Percentiles rank a stretch among this genome's conserved stretches.
These are phyloP conservation scores for Accipiter virgatus DNA, from an alignment of 2,113 vertebrate species.

Conservation along the genomic window DNA sequence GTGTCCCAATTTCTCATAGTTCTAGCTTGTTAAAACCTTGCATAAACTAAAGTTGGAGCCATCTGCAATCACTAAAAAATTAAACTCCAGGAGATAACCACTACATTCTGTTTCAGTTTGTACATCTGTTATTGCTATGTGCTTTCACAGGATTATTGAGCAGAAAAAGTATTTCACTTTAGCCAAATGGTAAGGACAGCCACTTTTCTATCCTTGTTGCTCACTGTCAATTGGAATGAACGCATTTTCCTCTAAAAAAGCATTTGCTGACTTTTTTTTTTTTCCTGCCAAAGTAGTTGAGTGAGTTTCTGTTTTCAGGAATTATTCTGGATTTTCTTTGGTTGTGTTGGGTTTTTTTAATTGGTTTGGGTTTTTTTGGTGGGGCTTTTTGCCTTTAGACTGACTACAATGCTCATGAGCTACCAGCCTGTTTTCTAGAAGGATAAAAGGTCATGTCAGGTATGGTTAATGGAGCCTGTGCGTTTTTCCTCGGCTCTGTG, in stretches of 20 bases:
- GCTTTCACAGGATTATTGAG: neutral
- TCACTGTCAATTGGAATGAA: neutral
- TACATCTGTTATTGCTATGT: neutral
- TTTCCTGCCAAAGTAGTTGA: neutral
- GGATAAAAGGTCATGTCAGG: neutral
- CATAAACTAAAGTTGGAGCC: neutral
- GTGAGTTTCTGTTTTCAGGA: neutral
- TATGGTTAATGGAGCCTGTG: neutral
- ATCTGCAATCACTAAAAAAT: neutral
- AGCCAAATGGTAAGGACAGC: neutral
- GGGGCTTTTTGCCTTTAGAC: neutral
- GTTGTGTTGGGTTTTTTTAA: neutral
- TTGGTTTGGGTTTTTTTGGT: neutral
- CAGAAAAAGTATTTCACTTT: neutral
- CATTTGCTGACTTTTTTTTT: neutral
- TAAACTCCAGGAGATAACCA: neutral
- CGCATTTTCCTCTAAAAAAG: neutral
- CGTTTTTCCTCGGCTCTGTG: neutral
- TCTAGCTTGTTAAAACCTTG: neutral
- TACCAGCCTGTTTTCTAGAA: neutral
- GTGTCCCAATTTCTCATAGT: neutral
- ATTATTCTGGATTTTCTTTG: neutral
- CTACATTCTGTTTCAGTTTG: neutral
- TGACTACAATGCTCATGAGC: neutral
- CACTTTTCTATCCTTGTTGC: neutral